Conservation (phyloP, 1,140 invertebrate genomes). For the Papilio polytes region DNA sequence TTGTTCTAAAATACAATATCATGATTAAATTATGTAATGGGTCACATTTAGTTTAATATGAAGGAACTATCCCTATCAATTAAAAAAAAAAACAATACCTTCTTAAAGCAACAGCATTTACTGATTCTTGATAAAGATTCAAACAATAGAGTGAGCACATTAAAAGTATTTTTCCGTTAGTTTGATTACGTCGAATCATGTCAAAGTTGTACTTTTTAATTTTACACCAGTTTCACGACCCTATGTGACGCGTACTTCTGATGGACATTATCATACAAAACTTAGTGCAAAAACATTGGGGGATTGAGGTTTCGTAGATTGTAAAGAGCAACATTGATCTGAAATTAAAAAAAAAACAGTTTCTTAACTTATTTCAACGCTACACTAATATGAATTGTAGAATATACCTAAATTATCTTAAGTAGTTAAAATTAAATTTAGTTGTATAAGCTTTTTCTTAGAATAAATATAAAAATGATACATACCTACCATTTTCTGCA, state of each 20-base stretch:
- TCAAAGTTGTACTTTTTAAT: constrained; percentile 98
- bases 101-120: constrained; percentile 89
- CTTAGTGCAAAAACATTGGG: constrained; percentile 92
- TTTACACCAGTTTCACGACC: constrained; percentile 96
- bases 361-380: background rate
- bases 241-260: constrained; percentile 91
- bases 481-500: constrained; percentile 68
- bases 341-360: constrained; percentile 46
- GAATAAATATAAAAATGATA: too few species aligned
- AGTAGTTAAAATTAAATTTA: too few species aligned
- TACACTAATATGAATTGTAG: constrained; percentile 7
- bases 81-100: constrained; percentile 64
- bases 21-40: background rate
- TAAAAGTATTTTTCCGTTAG: constrained; percentile 88
- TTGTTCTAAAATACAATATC: constrained; percentile 80
- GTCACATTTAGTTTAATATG: background rate
- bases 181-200: constrained; percentile 93
- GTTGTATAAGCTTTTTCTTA: too few species aligned
- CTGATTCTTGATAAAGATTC: constrained; percentile 90
- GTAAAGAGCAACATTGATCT: constrained; percentile 91
- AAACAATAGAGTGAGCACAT: constrained; percentile 97
- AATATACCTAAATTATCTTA: too few species aligned
- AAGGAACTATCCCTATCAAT: too few species aligned
- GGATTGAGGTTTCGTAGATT: constrained; percentile 88
- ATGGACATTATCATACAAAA: constrained; percentile 96